Evolutionary conservation across 2,888 invertebrate genomes (phyloP), one percentile per base, ranked within the genome.

Genomic region (Atherix ibis): DNA sequence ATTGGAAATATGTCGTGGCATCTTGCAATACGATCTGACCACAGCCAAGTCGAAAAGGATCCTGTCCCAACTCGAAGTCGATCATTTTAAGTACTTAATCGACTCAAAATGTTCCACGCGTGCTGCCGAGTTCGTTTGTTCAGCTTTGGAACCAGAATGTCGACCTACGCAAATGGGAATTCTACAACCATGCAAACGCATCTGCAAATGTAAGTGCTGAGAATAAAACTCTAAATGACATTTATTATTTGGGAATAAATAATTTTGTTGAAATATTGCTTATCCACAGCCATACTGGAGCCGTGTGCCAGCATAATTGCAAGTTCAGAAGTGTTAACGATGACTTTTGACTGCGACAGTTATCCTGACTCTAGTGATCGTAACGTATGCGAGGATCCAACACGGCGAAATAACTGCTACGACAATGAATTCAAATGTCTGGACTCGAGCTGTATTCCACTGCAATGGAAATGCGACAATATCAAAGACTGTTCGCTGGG

Each of bases 141-240:
- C 73, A 2, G 58, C 72, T 9, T 54, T 77, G 25, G 76, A 77
- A 45, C 76, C 76, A 1, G 75, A 76, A 45, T 77, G 76, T 50
- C 68, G 67, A 38, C 70, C 73, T 1, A 60, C 65, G 12, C 68
- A 70, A 9, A 66, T 65, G 42, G 64, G 65, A 5, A 56, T 67
- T n/a, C 64, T 72, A 41, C 64, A 68, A 45, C 76, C 76, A 0
- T 77, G 76, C 48, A 63, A 70, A 41, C 66, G 67, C 46, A 66
- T 76, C 40, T 76, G 76, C 46, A 71, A 68, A 68, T 69, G 76
- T 76, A 52, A 36, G 43, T 13, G 10, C 8, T 15, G 4, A n/a
- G 15, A 15, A 13, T 16, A 27, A 35, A n/a, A n/a, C n/a, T n/a
- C n/a, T n/a, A n/a, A n/a, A n/a, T n/a, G n/a, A n/a, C n/a, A n/a